phyloP scores from a whole-genome alignment of 1,140 invertebrate species.

The Semibalanus balanoides region DNA sequence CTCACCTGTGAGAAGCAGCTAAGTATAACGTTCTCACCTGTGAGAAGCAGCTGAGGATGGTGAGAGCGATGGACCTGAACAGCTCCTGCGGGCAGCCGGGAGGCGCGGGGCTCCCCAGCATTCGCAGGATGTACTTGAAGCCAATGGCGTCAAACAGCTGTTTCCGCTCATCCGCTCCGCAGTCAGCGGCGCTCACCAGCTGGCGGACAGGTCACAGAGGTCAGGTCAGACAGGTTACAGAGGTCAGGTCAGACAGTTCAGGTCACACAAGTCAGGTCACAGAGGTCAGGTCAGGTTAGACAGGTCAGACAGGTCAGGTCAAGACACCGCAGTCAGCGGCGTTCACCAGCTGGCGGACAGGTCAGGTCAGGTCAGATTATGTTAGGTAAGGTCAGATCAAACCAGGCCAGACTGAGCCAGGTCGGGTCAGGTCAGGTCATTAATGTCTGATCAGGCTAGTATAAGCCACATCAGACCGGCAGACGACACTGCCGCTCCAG shows the following conservation, averaged over 20 bases:
- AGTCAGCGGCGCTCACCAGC: conserved; percentile 50
- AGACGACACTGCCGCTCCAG: too few relatives aligned
- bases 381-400: too few relatives aligned
- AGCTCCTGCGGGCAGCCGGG: conserved; percentile 69
- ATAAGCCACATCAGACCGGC: too few relatives aligned
- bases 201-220: neutral
- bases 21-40: too few relatives aligned
- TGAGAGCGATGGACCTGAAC: conserved; percentile 76
- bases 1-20: too few relatives aligned
- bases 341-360: conserved; percentile 31
- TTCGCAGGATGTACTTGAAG: conserved; percentile 60
- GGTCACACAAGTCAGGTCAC: too few relatives aligned
- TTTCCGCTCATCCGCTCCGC: conserved; percentile 50
- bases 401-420: too few relatives aligned
- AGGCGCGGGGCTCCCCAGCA: conserved; percentile 57
- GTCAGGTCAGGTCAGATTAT: neutral
- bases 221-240: neutral
- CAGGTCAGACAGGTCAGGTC: too few relatives aligned
- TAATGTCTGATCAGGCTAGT: too few relatives aligned
- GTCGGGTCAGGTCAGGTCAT: too few relatives aligned
- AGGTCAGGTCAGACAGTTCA: too few relatives aligned
- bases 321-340: conserved; percentile 61
- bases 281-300: too few relatives aligned
- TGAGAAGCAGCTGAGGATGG: conserved; percentile 58
- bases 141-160: conserved; percentile 77